phyloP scores from a whole-genome alignment of 1,140 invertebrate species.

The Bursaphelenchus mucronatus region DNA sequence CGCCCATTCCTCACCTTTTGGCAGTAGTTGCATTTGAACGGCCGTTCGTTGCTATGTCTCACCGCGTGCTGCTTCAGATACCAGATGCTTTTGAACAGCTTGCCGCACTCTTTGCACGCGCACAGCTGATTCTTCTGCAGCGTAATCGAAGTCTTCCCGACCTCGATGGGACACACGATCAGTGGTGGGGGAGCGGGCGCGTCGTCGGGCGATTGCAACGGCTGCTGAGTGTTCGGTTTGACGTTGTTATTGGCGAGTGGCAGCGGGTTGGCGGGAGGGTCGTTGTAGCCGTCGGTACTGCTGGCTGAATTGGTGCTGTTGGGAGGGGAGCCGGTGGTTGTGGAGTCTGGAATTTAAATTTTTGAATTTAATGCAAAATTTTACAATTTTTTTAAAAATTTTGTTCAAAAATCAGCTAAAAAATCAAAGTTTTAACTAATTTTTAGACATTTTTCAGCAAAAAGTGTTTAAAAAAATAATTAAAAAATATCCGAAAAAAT shows the following conservation, averaged over 20 bases:
- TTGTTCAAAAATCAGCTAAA: no score
- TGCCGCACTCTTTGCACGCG: constrained; percentile 58
- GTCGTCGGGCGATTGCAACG: background rate
- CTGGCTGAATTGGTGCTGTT: constrained; percentile 9
- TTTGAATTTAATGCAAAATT: no score
- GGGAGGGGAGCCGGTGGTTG: constrained; percentile 7
- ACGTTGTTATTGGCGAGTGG: background rate
- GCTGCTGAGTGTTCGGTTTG: background rate
- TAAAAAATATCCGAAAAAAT: no score
- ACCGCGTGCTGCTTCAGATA: constrained; percentile 61
- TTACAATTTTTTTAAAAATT: no score
- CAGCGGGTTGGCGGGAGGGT: no score
- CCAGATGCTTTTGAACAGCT: constrained; percentile 49
- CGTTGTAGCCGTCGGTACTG: no score
- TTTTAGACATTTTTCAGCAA: no score
- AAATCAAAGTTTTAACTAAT: no score
- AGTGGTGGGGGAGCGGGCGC: constrained; percentile 45
- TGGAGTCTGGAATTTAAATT: constrained; percentile 4
- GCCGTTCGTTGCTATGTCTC: constrained; percentile 58
- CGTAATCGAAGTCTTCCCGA: constrained; percentile 51
- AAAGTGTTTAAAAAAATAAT: no score
- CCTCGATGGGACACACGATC: constrained; percentile 54
- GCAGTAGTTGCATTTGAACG: constrained; percentile 60
- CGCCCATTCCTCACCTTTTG: constrained; percentile 40
- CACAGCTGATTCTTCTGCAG: constrained; percentile 60